Conservation (phyloP, 2,113 vertebrate genomes). For the Sarotherodon lohbergeri region DNA sequence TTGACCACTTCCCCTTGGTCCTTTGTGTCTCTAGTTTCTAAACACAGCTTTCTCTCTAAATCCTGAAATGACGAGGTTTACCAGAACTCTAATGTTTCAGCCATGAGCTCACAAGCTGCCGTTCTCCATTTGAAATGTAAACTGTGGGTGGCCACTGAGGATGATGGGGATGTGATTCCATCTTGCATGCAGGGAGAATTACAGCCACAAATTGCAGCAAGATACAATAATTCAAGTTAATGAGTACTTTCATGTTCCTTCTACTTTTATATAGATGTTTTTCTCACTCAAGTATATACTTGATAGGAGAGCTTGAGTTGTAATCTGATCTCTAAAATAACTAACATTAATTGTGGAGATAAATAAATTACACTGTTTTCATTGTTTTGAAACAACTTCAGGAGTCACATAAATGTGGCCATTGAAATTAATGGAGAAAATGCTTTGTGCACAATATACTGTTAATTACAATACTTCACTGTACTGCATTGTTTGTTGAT, state of each 20-base stretch:
- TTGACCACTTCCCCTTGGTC: background rate
- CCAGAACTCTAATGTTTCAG: constrained; percentile 9
- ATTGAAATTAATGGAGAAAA: background rate
- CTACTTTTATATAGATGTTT: background rate
- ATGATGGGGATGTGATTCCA: background rate
- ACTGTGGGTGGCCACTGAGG: constrained; percentile 4
- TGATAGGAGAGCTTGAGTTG: background rate
- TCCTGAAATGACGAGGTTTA: background rate
- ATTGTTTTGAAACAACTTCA: background rate
- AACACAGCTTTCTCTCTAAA: constrained; percentile 1
- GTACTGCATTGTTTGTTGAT: background rate
- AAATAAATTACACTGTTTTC: background rate
- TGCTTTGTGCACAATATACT: background rate
- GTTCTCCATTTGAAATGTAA: constrained; percentile 11
- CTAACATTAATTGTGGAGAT: background rate
- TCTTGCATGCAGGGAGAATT: background rate
- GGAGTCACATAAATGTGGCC: background rate
- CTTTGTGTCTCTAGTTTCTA: background rate
- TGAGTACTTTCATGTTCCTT: background rate
- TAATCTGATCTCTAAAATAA: background rate
- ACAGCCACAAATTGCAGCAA: background rate
- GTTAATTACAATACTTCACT: background rate
- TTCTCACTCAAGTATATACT: background rate
- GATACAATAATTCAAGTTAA: background rate
- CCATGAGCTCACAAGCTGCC: background rate